Evolutionary conservation across 2,888 invertebrate species (phyloP).

Genomic region (Drosophila hamatofila): DNA sequence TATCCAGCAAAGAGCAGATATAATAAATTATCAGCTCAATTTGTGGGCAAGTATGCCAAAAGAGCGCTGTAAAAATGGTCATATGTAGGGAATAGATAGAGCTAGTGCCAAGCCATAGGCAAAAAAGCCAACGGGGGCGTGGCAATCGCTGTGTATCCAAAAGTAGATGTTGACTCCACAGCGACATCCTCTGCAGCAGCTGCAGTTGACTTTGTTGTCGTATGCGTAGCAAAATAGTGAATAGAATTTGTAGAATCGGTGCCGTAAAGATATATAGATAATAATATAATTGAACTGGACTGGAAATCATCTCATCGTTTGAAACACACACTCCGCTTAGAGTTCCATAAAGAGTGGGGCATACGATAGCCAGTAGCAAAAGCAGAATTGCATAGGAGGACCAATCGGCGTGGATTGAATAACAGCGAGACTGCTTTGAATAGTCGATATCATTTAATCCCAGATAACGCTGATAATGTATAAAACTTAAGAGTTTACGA

Average conservation of each 20-base stretch:
- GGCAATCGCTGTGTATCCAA: conserved; percentile 4
- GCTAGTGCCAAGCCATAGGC: conserved; percentile 16
- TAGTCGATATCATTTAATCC: conserved; percentile 24
- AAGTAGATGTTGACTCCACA: neutral
- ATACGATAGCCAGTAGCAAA: neutral
- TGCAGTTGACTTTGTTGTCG: conserved; percentile 10
- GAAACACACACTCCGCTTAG: neutral
- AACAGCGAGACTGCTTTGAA: neutral
- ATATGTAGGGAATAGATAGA: neutral
- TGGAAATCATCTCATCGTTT: conserved; percentile 18
- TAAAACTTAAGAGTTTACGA: conserved; percentile 5
- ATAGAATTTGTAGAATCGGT: conserved; percentile 17
- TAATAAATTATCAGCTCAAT: neutral
- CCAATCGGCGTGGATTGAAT: conserved; percentile 3
- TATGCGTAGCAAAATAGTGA: conserved; percentile 9
- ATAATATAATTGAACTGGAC: conserved; percentile 14
- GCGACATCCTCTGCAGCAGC: conserved; percentile 14
- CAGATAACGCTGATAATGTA: conserved; percentile 37
- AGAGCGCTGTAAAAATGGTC: neutral
- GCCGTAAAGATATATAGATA: neutral
- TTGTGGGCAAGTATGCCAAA: conserved; percentile 12
- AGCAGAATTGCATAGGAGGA: conserved; percentile 1
- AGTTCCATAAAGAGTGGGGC: conserved; percentile 1
- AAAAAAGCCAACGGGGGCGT: conserved; percentile 3
- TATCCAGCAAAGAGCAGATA: conserved; percentile 1